Evolutionary conservation across 2,113 vertebrate genomes (phyloP).

Genomic region (Cynocephalus volans): DNA sequence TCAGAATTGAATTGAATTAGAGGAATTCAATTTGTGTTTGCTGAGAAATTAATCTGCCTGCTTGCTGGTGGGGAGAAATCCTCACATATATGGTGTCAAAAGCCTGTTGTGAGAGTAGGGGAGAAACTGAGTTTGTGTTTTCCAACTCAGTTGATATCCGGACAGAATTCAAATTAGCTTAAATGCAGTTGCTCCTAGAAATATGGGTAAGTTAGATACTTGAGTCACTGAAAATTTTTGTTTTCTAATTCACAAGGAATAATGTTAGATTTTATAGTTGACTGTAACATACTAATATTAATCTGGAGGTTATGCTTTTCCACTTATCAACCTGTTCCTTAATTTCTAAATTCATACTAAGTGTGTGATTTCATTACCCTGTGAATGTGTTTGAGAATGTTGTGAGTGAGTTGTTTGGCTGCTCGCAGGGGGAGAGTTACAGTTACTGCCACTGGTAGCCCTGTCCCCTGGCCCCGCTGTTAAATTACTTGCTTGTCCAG

Average conservation of each 20-base stretch:
- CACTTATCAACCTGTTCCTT: slow-evolving; percentile 35
- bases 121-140: no score
- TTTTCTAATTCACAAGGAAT: not conserved
- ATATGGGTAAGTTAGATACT: not conserved
- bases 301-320: not conserved
- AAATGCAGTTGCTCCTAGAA: slow-evolving; percentile 2
- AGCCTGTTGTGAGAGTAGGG: no score
- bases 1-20: no score
- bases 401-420: not conserved
- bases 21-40: no score
- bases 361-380: not conserved
- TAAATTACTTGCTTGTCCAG: not conserved
- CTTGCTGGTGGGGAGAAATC: no score
- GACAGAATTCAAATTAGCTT: slow-evolving; percentile 57
- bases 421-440: not conserved
- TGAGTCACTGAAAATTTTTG: slow-evolving; percentile 8
- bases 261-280: slow-evolving; percentile 20
- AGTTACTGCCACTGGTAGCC: not conserved
- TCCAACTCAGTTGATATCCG: not conserved
- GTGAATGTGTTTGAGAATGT: not conserved
- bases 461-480: not conserved
- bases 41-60: no score
- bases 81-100: no score
- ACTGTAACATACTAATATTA: not conserved
- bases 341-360: not conserved